A percentile compares a stretch with the other conserved stretches of the same genome.
These are phyloP conservation scores for Myoxocephalus aenaeus DNA, from an alignment of 2,797 vertebrate genomes.

Conservation along the genomic window DNA sequence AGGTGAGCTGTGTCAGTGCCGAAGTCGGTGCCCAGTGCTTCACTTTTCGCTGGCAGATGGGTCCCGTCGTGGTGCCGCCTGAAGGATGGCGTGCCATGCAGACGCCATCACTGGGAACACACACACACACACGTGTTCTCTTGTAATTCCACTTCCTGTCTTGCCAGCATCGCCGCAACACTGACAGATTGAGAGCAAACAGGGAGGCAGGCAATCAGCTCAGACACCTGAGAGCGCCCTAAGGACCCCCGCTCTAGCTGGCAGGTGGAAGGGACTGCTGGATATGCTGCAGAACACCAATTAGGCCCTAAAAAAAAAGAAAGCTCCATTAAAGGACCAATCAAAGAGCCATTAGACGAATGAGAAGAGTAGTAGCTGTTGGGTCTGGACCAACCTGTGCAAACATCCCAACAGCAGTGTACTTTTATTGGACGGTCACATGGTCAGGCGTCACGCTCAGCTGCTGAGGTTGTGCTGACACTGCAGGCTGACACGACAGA, in stretches of 20 bases:
- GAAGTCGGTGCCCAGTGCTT: slow-evolving; percentile 51
- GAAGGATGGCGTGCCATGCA: slow-evolving; percentile 66
- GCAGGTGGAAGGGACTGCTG: slow-evolving; percentile 59
- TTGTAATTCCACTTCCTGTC: slow-evolving; percentile 58
- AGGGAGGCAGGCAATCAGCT: slow-evolving; percentile 82
- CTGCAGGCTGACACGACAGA: slow-evolving; percentile 6
- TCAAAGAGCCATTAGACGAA: slow-evolving; percentile 72
- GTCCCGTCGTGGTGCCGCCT: slow-evolving; percentile 72
- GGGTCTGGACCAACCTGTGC: slow-evolving; percentile 39
- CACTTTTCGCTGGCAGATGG: slow-evolving; percentile 75
- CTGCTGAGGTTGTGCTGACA: slow-evolving; percentile 14
- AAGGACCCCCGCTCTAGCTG: slow-evolving; percentile 62
- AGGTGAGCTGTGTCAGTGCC: slow-evolving; percentile 51
- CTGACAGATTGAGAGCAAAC: slow-evolving; percentile 88
- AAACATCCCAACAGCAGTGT: slow-evolving; percentile 5
- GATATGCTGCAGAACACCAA: slow-evolving; percentile 66
- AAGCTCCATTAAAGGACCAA: slow-evolving; percentile 65
- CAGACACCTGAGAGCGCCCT: slow-evolving; percentile 81
- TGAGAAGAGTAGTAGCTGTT: slow-evolving; percentile 60
- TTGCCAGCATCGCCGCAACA: slow-evolving; percentile 60
- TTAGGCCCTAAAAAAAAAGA: slow-evolving; percentile 52
- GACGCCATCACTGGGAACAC: slow-evolving; percentile 38
- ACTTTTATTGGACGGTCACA: slow-evolving; percentile 15
- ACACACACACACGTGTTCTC: slow-evolving; percentile 33
- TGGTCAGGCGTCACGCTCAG: slow-evolving; percentile 13